Base-by-base conservation (phyloP, 2,888 invertebrate species). In the Ichneumoninae sp. region DNA sequence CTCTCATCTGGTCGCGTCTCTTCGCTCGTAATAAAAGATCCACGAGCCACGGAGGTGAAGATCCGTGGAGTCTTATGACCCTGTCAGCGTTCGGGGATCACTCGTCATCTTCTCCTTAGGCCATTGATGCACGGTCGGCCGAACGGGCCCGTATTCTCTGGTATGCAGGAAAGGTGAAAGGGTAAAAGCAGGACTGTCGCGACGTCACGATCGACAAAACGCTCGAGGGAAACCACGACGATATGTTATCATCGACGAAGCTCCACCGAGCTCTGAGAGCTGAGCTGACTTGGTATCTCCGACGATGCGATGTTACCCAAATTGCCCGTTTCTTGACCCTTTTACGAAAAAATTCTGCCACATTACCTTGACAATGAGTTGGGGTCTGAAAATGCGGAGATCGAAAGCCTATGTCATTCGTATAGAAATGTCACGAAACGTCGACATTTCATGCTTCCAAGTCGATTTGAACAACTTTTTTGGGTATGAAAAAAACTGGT, bases 161-260 rank as follows among this genome's bases (percentile, higher is more conserved):
- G 65, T 77, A 77, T 60, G 75, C 78, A 80, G 62, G 70, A 86
- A 74, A 86, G 87, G 86, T 86, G 86, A 87, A 87, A 86, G 87
- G 82, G 87, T 87, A 80, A 86, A 86, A 83, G 84, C 83, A 78
- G 82, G 72, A 74, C 79, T 76, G 79, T 70, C 71, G 57, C 78
- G 75, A 62, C 57, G n/a, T 26, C 30, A 10, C 52, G 54, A 40
- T 50, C 33, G 65, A 65, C 62, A 60, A 13, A n/a, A 47, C 33
- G 52, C 30, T 50, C 57, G 16, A 44, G 54, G 36, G 40, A 70
- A 62, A 40, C 26, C 22, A 75, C 86, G 87, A 87, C 87, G 87
- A 88, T 86, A 88, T 90, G 89, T 90, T 87, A 89, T 90, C 89
- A 88, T 85, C 81, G 54, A 76, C 83, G 78, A 40, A 75, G 81